phyloP scores from a whole-genome alignment of 92 coral and sea anemone species.

The Isaurus tuberculatus region DNA sequence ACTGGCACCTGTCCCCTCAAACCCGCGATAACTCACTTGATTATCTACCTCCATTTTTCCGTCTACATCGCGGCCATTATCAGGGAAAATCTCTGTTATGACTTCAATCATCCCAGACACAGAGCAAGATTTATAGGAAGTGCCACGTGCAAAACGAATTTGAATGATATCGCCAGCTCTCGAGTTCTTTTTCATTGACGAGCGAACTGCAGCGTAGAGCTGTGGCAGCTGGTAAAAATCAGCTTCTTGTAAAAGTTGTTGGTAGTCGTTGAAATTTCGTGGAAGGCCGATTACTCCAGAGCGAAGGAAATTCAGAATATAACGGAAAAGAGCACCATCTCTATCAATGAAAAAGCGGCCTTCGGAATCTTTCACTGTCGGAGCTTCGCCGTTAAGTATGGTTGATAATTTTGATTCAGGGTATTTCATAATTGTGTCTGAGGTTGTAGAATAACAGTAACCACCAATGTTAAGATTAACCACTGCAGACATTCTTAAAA shows the following conservation, averaged over 20 bases:
- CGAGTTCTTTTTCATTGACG: conserved; percentile 9
- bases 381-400: conserved; percentile 14
- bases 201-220: conserved; percentile 39
- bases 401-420: conserved; percentile 58
- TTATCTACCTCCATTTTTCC: conserved; percentile 40
- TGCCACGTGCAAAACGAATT: conserved; percentile 48
- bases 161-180: conserved; percentile 34
- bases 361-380: not conserved
- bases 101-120: conserved; percentile 44
- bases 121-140: conserved; percentile 45
- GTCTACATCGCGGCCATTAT: conserved; percentile 38
- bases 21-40: conserved; percentile 36
- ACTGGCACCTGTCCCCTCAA: conserved; percentile 41
- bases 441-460: conserved; percentile 69
- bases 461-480: conserved; percentile 85
- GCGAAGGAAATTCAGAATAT: conserved; percentile 48
- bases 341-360: conserved; percentile 45
- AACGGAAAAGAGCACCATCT: conserved; percentile 45
- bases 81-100: conserved; percentile 46
- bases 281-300: conserved; percentile 33
- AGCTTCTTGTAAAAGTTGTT: conserved; percentile 44
- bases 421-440: conserved; percentile 68
- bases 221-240: conserved; percentile 38
- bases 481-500: conserved; percentile 38
- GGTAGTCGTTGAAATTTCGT: conserved; percentile 29